Evolutionary conservation across 2,888 invertebrate species (phyloP).

Genomic region (Frankliniella fusca): DNA sequence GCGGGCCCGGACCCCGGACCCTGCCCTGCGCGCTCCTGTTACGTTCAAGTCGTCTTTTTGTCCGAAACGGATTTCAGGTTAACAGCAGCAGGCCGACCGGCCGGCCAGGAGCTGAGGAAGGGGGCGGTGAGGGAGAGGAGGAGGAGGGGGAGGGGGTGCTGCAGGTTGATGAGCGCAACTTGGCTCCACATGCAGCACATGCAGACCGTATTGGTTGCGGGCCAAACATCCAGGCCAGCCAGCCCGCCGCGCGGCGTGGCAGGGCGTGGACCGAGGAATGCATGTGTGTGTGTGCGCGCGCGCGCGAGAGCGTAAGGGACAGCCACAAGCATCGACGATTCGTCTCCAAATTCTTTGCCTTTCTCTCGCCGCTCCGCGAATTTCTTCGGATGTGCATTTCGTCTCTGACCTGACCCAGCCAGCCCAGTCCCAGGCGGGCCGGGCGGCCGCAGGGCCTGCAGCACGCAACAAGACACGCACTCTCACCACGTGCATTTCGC

Average conservation of each 20-base stretch:
- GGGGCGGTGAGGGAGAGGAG: no score
- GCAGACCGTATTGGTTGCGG: not conserved
- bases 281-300: not conserved
- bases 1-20: not conserved
- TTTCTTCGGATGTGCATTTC: no score
- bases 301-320: no score
- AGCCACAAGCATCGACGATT: no score
- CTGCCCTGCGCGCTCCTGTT: not conserved
- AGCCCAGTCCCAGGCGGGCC: no score
- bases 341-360: no score
- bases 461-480: no score
- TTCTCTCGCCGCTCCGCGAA: no score
- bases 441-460: no score
- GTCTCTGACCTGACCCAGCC: no score
- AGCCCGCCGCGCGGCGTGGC: no score
- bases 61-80: slow-evolving; percentile 24
- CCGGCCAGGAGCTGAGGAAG: not conserved
- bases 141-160: not conserved
- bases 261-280: not conserved
- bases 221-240: slow-evolving; percentile 5
- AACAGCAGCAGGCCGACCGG: not conserved
- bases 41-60: not conserved
- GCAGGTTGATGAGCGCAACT: not conserved
- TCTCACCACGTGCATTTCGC: no score
- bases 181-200: not conserved